A percentile compares a stretch with the other conserved stretches of the same genome.
Conservation (phyloP, 2,797 vertebrate species). For the Carcharodon carcharias region DNA sequence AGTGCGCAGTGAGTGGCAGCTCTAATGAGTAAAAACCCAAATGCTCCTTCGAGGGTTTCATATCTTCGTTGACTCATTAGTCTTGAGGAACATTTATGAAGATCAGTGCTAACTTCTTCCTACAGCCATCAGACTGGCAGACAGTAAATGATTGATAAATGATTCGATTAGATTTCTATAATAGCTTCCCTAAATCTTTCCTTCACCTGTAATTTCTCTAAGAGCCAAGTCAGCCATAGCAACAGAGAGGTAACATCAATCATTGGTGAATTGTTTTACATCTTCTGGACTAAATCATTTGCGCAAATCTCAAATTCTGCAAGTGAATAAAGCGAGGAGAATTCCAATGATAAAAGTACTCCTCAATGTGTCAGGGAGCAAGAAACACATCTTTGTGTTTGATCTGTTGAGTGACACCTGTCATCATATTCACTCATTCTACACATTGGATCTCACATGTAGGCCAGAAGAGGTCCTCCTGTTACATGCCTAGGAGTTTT, state of each 20-base stretch:
- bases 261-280: neutral
- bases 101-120: neutral
- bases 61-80: neutral
- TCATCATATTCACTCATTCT: neutral
- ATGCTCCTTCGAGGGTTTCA: neutral
- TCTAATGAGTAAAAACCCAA: constrained; percentile 2
- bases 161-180: constrained; percentile 5
- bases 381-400: neutral
- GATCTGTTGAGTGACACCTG: neutral
- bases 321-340: neutral
- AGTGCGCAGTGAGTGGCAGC: neutral
- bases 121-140: neutral
- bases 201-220: neutral
- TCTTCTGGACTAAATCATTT: neutral
- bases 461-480: neutral
- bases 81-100: neutral
- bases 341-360: neutral
- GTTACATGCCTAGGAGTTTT: neutral
- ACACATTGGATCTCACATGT: too few relatives aligned
- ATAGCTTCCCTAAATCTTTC: neutral
- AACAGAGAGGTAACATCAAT: neutral
- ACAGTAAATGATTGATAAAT: constrained; percentile 14
- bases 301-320: neutral
- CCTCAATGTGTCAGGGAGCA: neutral
- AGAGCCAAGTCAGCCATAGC: neutral